Percentiles rank a stretch among this genome's conserved stretches.
Evolutionary conservation across 37 sponge, comb jelly and placozoan genomes (phyloP).

Genomic region (Dysidea cf. avara): DNA sequence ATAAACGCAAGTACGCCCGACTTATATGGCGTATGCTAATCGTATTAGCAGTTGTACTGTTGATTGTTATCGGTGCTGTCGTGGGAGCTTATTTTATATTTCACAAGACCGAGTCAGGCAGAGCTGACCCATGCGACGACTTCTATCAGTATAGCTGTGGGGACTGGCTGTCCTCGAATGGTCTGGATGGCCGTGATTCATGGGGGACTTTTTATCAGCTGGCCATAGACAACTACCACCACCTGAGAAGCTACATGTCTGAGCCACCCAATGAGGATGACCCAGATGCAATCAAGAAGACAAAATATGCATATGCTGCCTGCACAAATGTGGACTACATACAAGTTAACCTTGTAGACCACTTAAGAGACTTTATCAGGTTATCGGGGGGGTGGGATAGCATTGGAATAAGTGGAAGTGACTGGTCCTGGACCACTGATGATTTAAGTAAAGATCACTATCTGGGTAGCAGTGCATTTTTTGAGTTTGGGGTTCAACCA

Average conservation of each 20-base stretch:
- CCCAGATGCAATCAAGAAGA: conserved; percentile 37
- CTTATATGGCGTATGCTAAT: no score
- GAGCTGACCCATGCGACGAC: conserved; percentile 69
- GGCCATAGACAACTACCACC: conserved; percentile 23
- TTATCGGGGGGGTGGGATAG: conserved; percentile 35
- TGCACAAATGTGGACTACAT: conserved; percentile 36
- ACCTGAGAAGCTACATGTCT: no score
- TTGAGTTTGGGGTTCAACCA: conserved; percentile 31
- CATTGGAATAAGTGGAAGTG: no score
- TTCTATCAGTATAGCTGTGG: conserved; percentile 86
- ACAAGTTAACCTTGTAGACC: conserved; percentile 18
- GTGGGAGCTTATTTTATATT: no score
- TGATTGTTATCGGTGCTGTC: conserved; percentile 39
- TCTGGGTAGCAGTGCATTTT: no score
- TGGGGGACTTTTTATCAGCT: conserved; percentile 21
- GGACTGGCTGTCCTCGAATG: conserved; percentile 61
- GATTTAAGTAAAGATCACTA: no score
- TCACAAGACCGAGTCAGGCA: no score
- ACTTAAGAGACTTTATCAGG: conserved; percentile 22
- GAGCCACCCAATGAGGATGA: no score
- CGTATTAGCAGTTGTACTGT: conserved; percentile 45
- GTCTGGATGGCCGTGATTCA: no score
- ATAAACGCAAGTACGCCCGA: no score
- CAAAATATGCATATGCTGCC: conserved; percentile 19
- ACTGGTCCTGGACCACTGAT: no score